Percentiles rank a stretch among this genome's conserved stretches.
These are phyloP conservation scores for Trididemnum clinides DNA, from an alignment of 23 tunicate species.

Conservation along the genomic window DNA sequence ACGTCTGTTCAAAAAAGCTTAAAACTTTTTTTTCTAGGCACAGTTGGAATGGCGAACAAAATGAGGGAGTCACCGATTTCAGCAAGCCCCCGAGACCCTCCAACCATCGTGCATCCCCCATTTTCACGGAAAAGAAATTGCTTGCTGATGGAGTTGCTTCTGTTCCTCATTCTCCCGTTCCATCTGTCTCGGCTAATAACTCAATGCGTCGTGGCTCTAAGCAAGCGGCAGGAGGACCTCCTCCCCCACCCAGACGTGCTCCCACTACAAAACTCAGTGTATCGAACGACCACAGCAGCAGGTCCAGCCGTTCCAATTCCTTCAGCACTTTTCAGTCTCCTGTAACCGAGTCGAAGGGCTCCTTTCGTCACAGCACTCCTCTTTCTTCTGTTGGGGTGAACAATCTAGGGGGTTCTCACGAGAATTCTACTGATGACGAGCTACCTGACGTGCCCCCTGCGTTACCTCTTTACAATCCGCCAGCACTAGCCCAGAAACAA, in stretches of 20 bases:
- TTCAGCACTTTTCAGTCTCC: background rate
- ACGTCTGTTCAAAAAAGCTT: too few species aligned
- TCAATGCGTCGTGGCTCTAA: background rate
- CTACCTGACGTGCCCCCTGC: conserved; percentile 51
- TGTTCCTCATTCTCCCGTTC: background rate
- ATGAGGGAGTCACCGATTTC: conserved; percentile 20
- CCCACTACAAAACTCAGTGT: conserved; percentile 40
- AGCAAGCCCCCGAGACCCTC: background rate
- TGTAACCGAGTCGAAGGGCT: background rate
- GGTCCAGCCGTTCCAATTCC: background rate
- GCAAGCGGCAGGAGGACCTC: conserved; percentile 13
- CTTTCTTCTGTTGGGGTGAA: too few species aligned
- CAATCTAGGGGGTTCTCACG: background rate
- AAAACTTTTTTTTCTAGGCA: conserved; percentile 37
- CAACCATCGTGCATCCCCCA: conserved; percentile 23
- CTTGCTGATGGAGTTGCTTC: conserved; percentile 30
- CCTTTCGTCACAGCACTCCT: background rate
- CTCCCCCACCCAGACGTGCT: conserved; percentile 56
- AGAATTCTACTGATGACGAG: conserved; percentile 35
- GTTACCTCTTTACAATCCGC: conserved; percentile 54
- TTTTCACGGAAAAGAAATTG: background rate
- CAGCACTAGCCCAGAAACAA: background rate
- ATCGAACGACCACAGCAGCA: background rate
- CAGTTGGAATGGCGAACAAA: conserved; percentile 43
- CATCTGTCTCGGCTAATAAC: background rate